phyloP scores from a whole-genome alignment of 2,113 vertebrate species.

The Procavia capensis region DNA sequence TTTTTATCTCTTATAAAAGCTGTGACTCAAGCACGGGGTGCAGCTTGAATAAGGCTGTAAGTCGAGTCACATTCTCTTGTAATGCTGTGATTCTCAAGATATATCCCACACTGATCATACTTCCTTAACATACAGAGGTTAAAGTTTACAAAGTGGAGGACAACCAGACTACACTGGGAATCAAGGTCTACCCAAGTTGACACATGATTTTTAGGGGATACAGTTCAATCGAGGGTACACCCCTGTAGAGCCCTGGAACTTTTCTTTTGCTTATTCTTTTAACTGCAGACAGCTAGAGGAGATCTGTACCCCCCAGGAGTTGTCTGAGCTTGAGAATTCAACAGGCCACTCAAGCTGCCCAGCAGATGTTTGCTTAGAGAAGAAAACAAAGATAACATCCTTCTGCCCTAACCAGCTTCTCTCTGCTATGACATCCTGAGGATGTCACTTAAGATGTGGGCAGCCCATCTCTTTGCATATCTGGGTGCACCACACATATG shows the following conservation, averaged over 20 bases:
- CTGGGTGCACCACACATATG: neutral
- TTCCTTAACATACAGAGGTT: too few relatives aligned
- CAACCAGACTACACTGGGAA: too few relatives aligned
- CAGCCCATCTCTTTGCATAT: neutral
- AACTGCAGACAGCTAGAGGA: neutral
- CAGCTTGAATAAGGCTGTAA: too few relatives aligned
- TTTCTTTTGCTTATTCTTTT: neutral
- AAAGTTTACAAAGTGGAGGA: too few relatives aligned
- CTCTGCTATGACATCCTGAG: neutral
- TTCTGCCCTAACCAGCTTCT: neutral
- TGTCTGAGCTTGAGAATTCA: neutral
- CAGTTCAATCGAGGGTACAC: too few relatives aligned
- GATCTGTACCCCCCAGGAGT: neutral
- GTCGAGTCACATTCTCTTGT: too few relatives aligned
- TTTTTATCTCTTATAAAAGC: too few relatives aligned
- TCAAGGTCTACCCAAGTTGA: too few relatives aligned
- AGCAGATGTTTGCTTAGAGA: neutral
- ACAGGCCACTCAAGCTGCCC: neutral
- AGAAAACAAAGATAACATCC: neutral
- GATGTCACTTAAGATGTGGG: neutral
- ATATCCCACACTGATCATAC: too few relatives aligned
- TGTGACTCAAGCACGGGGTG: too few relatives aligned
- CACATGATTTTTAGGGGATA: too few relatives aligned
- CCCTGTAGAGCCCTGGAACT: neutral
- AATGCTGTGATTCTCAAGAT: too few relatives aligned